Conservation (phyloP, 2,113 vertebrate species). For the Egretta garzetta region DNA sequence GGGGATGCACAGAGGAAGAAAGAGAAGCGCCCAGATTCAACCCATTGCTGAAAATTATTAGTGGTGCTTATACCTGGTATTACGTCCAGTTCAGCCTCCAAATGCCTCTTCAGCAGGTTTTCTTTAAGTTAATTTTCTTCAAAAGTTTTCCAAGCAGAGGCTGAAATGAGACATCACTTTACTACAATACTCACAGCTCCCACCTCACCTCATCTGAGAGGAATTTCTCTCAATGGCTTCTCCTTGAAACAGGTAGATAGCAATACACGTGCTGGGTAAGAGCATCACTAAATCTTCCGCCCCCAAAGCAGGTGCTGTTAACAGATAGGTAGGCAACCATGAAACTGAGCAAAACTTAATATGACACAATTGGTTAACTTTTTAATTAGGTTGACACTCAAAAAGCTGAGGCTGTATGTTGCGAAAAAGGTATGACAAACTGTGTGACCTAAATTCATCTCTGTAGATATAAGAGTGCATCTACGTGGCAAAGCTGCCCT, state of each 20-base stretch:
- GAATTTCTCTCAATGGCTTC: neutral
- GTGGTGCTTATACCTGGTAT: neutral
- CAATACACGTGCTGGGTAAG: neutral
- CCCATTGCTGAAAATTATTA: neutral
- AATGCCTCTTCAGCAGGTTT: neutral
- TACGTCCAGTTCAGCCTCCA: accelerated
- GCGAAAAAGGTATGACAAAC: neutral
- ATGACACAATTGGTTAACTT: neutral
- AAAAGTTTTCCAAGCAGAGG: neutral
- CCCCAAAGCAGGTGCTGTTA: neutral
- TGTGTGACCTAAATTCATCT: neutral
- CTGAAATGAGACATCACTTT: neutral
- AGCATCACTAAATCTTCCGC: neutral
- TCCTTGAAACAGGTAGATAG: neutral
- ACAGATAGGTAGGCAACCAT: neutral
- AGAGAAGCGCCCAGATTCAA: neutral
- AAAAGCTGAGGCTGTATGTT: neutral
- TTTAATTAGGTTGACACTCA: neutral
- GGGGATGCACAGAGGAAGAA: neutral
- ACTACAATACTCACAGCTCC: neutral
- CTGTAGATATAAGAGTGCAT: neutral
- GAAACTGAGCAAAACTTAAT: neutral
- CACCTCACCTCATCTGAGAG: neutral
- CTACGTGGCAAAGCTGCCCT: neutral
- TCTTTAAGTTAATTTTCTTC: neutral